phyloP scores from a whole-genome alignment of 1,140 invertebrate species.

The Lepidurus couesii region DNA sequence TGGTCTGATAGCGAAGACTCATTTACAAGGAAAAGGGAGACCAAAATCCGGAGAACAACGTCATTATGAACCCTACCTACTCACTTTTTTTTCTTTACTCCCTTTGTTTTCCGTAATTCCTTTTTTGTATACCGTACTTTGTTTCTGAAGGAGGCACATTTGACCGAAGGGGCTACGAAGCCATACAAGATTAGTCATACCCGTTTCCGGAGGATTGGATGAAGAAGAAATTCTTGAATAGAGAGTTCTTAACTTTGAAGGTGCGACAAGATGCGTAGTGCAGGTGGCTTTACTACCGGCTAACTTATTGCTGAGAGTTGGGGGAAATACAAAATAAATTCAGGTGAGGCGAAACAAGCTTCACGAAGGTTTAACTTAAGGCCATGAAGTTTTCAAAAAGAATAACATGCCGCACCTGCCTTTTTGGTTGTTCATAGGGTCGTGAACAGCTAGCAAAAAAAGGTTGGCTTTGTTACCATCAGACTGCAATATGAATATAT shows the following conservation, averaged over 20 bases:
- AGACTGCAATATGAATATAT: background rate
- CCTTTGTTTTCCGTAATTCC: background rate
- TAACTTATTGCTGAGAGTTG: background rate
- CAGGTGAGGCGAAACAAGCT: background rate
- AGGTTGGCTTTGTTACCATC: background rate
- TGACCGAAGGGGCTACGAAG: slow-evolving; percentile 17
- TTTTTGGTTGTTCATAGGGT: background rate
- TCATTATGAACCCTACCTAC: background rate
- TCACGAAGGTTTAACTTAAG: background rate
- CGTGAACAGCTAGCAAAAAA: background rate
- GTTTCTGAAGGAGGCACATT: background rate
- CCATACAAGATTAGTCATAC: slow-evolving; percentile 11
- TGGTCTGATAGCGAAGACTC: background rate
- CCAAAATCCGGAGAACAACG: background rate
- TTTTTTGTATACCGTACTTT: background rate
- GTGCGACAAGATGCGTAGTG: background rate
- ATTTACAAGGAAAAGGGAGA: background rate
- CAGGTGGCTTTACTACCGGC: background rate
- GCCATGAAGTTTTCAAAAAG: background rate
- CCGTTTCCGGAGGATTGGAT: background rate
- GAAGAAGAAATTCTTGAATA: background rate
- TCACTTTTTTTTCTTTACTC: too few species aligned
- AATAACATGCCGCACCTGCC: background rate
- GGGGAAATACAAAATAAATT: background rate
- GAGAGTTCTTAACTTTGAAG: background rate